Evolutionary conservation across 1,140 invertebrate species (phyloP), one percentile per base, ranked within the genome.

Genomic region (Ladona fulva): DNA sequence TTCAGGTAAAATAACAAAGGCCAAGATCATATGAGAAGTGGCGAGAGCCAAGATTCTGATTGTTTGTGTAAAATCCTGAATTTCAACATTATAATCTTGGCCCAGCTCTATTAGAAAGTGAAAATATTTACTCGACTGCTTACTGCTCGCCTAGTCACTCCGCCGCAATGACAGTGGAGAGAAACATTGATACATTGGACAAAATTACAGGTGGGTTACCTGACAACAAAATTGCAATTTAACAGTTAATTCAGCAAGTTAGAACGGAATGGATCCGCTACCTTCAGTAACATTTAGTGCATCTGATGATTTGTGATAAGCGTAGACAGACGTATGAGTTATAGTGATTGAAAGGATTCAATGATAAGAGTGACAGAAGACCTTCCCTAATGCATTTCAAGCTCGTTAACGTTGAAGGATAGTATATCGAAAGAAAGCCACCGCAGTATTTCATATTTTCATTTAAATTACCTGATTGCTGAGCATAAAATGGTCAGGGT

Each of bases 221-320:
- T 66, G 52, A 66, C 52, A 66, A 19, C 52, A 66, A 66, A 66
- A 66, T 66, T 66, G 52, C 52, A 66, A 66, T 66, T 66, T 66
- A 66, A 66, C 52, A 66, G 52, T 66, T 19, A 66, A 66, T 66
- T 22, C 52, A 66, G 52, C 52, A 66, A 66, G 52, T 66, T 66
- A 66, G 52, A 66, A 16, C 52, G 52, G n/a, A 66, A 66, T 66
- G 52, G 52, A 66, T 66, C 52, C 52, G 52, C 52, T 66, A 66
- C 52, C 52, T 66, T 66, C 52, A 66, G 52, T 66, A 66, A 66
- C 52, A 66, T 66, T 66, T 66, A 66, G 52, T 66, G 52, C 52
- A 66, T 22, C 52, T 66, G 52, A 66, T 66, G 52, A 22, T 66
- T 66, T 66, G 52, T 66, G 52, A 66, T 66, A 66, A 66, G 52